Conservation (phyloP, 2,797 vertebrate genomes). For the Scleropages formosus region DNA sequence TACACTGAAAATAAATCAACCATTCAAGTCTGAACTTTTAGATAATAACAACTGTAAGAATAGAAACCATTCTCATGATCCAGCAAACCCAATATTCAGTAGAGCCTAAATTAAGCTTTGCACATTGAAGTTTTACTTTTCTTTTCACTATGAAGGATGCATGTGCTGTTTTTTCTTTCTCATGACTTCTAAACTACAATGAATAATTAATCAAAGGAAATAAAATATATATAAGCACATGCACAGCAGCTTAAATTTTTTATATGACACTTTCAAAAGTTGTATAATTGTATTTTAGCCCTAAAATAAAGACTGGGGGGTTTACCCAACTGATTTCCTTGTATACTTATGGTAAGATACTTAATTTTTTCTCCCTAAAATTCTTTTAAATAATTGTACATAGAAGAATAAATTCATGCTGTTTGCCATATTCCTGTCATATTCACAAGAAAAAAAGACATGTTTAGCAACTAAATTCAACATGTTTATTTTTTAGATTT, state of each 20-base stretch:
- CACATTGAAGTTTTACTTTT: background rate
- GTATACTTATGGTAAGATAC: background rate
- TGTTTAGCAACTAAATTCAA: too few relatives aligned
- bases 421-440: too few relatives aligned
- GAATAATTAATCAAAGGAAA: slow-evolving; percentile 7
- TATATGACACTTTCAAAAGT: background rate
- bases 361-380: too few relatives aligned
- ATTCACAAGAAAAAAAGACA: too few relatives aligned
- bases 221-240: background rate
- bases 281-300: background rate
- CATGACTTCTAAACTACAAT: background rate
- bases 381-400: too few relatives aligned
- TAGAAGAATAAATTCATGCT: too few relatives aligned
- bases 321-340: background rate
- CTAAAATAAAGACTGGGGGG: background rate
- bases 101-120: too few relatives aligned
- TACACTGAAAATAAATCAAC: too few relatives aligned
- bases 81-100: too few relatives aligned
- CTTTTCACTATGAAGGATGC: background rate
- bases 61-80: too few relatives aligned
- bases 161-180: background rate
- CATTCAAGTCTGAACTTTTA: background rate
- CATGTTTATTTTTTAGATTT: too few relatives aligned
- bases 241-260: background rate
- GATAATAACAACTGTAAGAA: background rate